phyloP scores from a whole-genome alignment of 2,888 invertebrate genomes.

The Stenotaenia linearis region DNA sequence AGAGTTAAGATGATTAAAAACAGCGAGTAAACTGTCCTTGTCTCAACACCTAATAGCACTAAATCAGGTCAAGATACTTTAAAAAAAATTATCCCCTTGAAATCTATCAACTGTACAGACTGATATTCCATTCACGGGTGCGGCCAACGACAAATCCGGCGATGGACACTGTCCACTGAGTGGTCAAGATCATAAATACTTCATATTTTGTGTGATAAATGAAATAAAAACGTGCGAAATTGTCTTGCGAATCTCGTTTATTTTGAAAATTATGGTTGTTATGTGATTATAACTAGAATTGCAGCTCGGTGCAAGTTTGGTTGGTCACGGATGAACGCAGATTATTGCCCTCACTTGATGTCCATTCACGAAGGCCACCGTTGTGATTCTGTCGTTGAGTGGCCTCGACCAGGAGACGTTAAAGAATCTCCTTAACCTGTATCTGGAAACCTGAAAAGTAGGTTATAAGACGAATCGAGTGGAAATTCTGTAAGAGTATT shows the following conservation, averaged over 20 bases:
- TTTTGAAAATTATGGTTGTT: background rate
- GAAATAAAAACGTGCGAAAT: no score
- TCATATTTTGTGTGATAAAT: no score
- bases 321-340: background rate
- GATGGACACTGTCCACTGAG: no score
- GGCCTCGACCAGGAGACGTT: background rate
- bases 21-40: background rate
- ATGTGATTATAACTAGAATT: background rate
- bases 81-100: background rate
- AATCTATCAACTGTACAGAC: background rate
- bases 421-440: background rate
- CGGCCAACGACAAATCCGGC: no score
- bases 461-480: background rate
- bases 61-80: background rate
- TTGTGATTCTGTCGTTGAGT: background rate
- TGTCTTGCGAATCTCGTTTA: background rate
- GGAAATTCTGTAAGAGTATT: background rate
- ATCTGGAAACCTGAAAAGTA: slow-evolving; percentile 5
- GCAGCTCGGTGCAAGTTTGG: background rate
- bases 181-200: no score
- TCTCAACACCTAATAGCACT: background rate
- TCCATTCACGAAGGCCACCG: background rate
- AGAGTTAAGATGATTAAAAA: no score
- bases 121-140: background rate
- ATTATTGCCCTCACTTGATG: background rate